These are phyloP conservation scores for Channa maculata DNA, from an alignment of 2,113 vertebrate genomes.

Conservation along the genomic window DNA sequence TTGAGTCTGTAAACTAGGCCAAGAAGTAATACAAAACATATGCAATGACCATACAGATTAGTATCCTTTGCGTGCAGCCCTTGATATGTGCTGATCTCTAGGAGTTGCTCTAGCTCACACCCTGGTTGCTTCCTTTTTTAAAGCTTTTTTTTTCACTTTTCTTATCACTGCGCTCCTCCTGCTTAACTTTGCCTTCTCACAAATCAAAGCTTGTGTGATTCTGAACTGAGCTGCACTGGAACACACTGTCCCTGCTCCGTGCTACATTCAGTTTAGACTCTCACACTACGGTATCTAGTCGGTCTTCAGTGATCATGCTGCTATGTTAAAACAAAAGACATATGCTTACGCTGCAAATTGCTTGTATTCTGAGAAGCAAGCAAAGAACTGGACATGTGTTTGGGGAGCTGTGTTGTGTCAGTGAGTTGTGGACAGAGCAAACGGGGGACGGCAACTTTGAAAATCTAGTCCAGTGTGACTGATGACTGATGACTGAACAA, in stretches of 20 bases:
- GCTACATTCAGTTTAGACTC: slow-evolving; percentile 28
- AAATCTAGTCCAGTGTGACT: slow-evolving; percentile 36
- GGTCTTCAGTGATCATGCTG: slow-evolving; percentile 35
- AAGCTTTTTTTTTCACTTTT: slow-evolving; percentile 30
- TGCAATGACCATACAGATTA: slow-evolving; percentile 16
- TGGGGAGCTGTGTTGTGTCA: neutral
- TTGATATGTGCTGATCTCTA: neutral
- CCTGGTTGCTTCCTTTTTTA: slow-evolving; percentile 26
- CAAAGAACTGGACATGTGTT: slow-evolving; percentile 3
- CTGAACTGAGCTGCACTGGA: slow-evolving; percentile 26
- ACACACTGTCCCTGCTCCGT: slow-evolving; percentile 45
- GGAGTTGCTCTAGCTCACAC: slow-evolving; percentile 7
- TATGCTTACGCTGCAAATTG: slow-evolving; percentile 49
- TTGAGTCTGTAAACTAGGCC: slow-evolving; percentile 47
- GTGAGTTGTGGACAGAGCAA: slow-evolving; percentile 11
- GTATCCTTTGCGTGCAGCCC: neutral
- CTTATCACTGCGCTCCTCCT: slow-evolving; percentile 45
- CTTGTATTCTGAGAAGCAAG: slow-evolving; percentile 47
- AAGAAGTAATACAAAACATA: slow-evolving; percentile 6
- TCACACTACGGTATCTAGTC: neutral
- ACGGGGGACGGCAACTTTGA: slow-evolving; percentile 17
- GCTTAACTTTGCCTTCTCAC: slow-evolving; percentile 59
- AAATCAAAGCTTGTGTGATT: slow-evolving; percentile 51
- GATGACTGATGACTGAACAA: slow-evolving; percentile 41
- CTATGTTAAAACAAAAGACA: slow-evolving; percentile 36